These are phyloP conservation scores for Drosophila siamana DNA, from an alignment of 2,888 invertebrate genomes.

Conservation along the genomic window DNA sequence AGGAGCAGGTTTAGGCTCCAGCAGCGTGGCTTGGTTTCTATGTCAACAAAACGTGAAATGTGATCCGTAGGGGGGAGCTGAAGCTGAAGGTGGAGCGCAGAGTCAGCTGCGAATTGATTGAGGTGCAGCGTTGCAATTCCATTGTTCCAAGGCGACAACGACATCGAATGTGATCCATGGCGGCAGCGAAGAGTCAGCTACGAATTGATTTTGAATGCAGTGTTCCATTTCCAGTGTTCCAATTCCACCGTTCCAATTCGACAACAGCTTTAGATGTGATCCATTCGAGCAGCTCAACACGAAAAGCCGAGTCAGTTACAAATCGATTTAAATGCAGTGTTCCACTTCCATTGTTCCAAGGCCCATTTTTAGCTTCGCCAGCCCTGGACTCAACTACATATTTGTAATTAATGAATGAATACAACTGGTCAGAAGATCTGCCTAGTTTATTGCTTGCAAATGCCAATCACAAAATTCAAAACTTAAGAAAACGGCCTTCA, in stretches of 20 bases:
- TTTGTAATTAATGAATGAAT: constrained; percentile 17
- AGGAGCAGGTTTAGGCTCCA: constrained; percentile 85
- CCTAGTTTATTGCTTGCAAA: constrained; percentile 1
- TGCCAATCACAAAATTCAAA: constrained; percentile 19
- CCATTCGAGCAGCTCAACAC: too few relatives aligned
- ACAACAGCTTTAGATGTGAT: too few relatives aligned
- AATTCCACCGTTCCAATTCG: too few relatives aligned
- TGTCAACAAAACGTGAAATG: constrained; percentile 85
- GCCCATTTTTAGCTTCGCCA: not conserved
- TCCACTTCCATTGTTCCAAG: constrained; percentile 9
- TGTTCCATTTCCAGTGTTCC: too few relatives aligned
- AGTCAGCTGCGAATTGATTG: not conserved
- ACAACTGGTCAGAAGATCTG: constrained; percentile 45
- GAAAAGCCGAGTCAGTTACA: too few relatives aligned
- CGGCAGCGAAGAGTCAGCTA: too few relatives aligned
- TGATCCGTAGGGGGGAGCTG: constrained; percentile 86
- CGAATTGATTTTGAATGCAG: too few relatives aligned
- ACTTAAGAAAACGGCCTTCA: constrained; percentile 2
- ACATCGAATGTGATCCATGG: too few relatives aligned
- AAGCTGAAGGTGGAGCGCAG: not conserved
- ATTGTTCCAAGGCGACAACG: too few relatives aligned
- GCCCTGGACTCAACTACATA: constrained; percentile 27
- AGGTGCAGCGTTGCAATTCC: not conserved
- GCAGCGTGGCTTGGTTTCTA: constrained; percentile 9
- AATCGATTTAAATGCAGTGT: constrained; percentile 1